Evolutionary conservation across 2,797 vertebrate species (phyloP).

Genomic region (Girardinus metallicus): DNA sequence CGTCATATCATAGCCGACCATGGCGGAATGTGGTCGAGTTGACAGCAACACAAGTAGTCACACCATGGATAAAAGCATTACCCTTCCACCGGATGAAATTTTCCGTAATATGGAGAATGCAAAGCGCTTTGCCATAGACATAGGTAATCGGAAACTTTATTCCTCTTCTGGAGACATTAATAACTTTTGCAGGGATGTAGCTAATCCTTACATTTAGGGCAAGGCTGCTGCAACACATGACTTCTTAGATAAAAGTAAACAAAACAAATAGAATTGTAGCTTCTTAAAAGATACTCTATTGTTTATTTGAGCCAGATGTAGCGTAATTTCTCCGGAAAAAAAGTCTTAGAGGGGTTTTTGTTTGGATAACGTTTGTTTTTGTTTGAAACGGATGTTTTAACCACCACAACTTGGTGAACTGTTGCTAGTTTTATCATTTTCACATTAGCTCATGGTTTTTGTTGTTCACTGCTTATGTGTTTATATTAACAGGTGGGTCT

Average conservation of each 20-base stretch:
- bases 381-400: neutral
- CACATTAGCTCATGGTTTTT: slow-evolving; percentile 8
- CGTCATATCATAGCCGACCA: slow-evolving; percentile 74
- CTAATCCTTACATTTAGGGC: slow-evolving; percentile 29
- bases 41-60: slow-evolving; percentile 80
- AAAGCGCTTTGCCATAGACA: slow-evolving; percentile 97
- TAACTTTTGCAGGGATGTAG: slow-evolving; percentile 8
- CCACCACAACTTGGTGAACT: slow-evolving; percentile 31
- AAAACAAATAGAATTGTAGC: slow-evolving; percentile 37
- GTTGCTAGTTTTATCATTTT: slow-evolving; percentile 16
- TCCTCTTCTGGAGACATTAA: neutral
- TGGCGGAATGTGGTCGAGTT: slow-evolving; percentile 88
- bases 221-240: slow-evolving; percentile 45
- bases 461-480: neutral
- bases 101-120: slow-evolving; percentile 97
- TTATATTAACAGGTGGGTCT: slow-evolving; percentile 87
- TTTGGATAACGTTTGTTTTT: neutral
- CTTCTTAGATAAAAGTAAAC: slow-evolving; percentile 35
- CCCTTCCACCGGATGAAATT: slow-evolving; percentile 93
- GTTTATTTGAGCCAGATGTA: neutral
- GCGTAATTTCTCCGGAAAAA: neutral
- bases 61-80: slow-evolving; percentile 97
- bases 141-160: slow-evolving; percentile 80
- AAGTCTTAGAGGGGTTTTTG: neutral
- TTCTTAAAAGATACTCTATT: no score